Base-by-base conservation (phyloP, 2,797 vertebrate species). In the Loriculus beryllinus region DNA sequence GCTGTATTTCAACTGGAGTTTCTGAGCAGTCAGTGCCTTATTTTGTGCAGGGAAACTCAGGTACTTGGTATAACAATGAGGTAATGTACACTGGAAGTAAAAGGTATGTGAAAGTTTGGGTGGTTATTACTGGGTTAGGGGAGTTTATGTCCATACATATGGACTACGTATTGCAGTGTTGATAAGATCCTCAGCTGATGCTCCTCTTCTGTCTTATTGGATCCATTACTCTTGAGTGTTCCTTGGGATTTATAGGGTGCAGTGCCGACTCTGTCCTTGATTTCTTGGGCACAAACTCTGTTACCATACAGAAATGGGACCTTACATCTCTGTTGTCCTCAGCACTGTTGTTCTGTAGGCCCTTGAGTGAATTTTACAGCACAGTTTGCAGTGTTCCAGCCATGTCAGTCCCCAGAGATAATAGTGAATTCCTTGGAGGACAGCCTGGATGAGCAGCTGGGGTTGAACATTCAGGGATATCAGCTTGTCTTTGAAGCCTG, bases 1-100 rank as follows among this genome's bases (percentile, higher is more conserved):
- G 70, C 81, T 98, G 98, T 98, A 5, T 68, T 54, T 33, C 72
- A 76, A 3, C 18, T 54, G 26, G 11, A n/a, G 47, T 29, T 40
- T 33, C 40, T 40, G 9, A 79, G 80, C 18, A 7, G n/a, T 20
- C 72, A 18, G 33, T 51, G 68, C 54, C 43, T 35, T 43, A 6
- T 26, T 54, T 35, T 67, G 39, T 45, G 54, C 37, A 43, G 78
- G 40, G 78, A 71, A 82, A 48, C 52, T 14, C 25, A 69, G 43
- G 57, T 26, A 45, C 63, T 45, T 22, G 1, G 28, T 35, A 14
- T 48, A 31, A 56, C 63, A 78, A 33, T 25, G 83, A 47, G 33
- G 51, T 13, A 13, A 52, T 7, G 28, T 15, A 13, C 28, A 3
- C 19, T 39, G 23, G 12, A 45, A 52, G 12, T 45, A 11, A 85